phyloP scores from a whole-genome alignment of 2,113 vertebrate genomes.

The Sceloporus tristichus region DNA sequence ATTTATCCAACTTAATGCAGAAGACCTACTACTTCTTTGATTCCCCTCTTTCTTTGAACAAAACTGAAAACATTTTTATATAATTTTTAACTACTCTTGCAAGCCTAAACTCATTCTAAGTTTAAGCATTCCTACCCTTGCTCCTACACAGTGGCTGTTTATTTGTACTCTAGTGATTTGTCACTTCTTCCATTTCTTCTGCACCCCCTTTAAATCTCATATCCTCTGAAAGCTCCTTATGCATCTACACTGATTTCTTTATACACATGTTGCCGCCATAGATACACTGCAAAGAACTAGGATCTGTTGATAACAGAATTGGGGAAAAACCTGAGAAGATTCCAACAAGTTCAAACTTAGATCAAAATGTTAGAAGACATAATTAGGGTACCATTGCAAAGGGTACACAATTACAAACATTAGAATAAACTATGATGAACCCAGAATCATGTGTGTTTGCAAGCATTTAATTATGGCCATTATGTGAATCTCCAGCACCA shows the following conservation, averaged over 20 bases:
- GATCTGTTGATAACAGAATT: too few species aligned
- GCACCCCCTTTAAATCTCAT: neutral
- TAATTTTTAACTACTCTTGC: neutral
- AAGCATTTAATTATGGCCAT: conserved; percentile 27
- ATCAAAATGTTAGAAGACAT: neutral
- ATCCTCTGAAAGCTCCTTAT: neutral
- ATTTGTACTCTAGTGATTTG: neutral
- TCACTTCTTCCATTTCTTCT: neutral
- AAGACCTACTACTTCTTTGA: too few species aligned
- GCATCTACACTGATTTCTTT: neutral
- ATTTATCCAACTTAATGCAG: too few species aligned
- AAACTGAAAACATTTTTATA: too few species aligned
- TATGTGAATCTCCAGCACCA: neutral
- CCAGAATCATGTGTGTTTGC: conserved; percentile 25
- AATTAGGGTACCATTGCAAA: neutral
- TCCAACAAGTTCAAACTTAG: neutral
- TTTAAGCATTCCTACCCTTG: neutral
- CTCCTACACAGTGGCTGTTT: neutral
- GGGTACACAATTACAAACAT: neutral
- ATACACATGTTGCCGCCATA: neutral
- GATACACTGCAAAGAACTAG: too few species aligned
- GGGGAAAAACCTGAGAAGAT: neutral
- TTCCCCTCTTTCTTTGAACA: too few species aligned
- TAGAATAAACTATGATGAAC: conserved; percentile 8
- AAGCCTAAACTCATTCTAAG: neutral